A percentile compares a stretch with the other conserved stretches of the same genome.
Conservation (phyloP, 2,888 invertebrate genomes). For the Liodrosophila aerea region DNA sequence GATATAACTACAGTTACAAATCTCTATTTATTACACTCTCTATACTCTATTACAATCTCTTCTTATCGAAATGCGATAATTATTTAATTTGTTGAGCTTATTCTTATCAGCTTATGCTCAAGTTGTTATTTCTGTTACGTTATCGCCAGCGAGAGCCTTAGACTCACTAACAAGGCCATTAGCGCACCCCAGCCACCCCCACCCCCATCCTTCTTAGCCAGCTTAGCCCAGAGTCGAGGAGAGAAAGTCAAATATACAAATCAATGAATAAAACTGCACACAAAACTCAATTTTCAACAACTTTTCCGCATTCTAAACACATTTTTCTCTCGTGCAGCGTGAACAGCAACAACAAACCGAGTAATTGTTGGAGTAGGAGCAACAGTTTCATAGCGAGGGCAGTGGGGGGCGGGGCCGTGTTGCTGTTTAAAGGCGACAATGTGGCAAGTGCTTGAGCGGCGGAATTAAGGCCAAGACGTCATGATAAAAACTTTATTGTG, state of each 20-base stretch:
- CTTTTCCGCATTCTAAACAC: conserved; percentile 72
- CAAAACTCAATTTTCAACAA: conserved; percentile 70
- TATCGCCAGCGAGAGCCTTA: too few species aligned
- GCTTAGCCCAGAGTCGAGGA: background rate
- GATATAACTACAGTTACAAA: too few species aligned
- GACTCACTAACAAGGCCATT: too few species aligned
- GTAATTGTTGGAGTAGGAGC: too few species aligned
- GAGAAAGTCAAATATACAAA: conserved; percentile 32
- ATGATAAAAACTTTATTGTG: conserved; percentile 65
- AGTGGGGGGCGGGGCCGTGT: conserved; percentile 11
- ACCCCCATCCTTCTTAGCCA: too few species aligned
- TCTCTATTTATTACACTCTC: too few species aligned
- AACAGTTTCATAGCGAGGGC: conserved; percentile 8
- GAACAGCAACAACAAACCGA: conserved; percentile 37
- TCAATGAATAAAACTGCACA: conserved; percentile 65
- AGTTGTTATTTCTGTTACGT: too few species aligned
- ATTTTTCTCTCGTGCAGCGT: conserved; percentile 42
- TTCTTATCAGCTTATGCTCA: too few species aligned
- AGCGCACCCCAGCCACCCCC: too few species aligned
- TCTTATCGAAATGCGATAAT: too few species aligned
- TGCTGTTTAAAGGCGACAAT: conserved; percentile 56
- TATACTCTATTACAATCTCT: too few species aligned
- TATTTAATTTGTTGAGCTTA: too few species aligned
- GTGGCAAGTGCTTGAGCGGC: conserved; percentile 53
- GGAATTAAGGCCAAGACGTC: conserved; percentile 71